phyloP scores from a whole-genome alignment of 1,140 invertebrate genomes.

The Teleopsis dalmanni region DNA sequence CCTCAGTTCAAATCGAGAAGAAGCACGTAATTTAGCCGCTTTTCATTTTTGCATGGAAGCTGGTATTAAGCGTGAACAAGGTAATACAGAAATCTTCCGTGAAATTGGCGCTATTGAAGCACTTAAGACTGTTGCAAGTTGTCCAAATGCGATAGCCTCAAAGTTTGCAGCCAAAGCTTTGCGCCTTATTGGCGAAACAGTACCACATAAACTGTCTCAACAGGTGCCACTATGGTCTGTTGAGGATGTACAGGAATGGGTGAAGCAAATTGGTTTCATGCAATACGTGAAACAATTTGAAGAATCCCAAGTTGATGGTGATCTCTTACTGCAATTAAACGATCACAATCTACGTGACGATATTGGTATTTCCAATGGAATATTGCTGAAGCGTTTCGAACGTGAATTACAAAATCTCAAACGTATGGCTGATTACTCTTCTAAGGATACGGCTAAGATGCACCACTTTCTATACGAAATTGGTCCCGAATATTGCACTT shows the following conservation, averaged over 20 bases:
- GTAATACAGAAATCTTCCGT: slow-evolving; percentile 86
- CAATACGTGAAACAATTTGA: slow-evolving; percentile 77
- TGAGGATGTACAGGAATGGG: slow-evolving; percentile 96
- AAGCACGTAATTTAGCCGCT: slow-evolving; percentile 91
- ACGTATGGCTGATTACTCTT: slow-evolving; percentile 95
- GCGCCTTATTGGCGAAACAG: slow-evolving; percentile 89
- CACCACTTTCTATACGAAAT: slow-evolving; percentile 85
- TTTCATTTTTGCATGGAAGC: slow-evolving; percentile 99
- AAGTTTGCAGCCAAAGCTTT: slow-evolving; percentile 96
- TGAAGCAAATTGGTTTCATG: slow-evolving; percentile 93
- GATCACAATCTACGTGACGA: slow-evolving; percentile 89
- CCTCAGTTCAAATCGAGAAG: slow-evolving; percentile 89
- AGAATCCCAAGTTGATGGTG: slow-evolving; percentile 93
- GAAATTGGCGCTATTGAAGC: slow-evolving; percentile 94
- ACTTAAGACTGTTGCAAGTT: slow-evolving; percentile 92
- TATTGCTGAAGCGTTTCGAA: slow-evolving; percentile 86
- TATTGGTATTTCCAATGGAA: slow-evolving; percentile 88
- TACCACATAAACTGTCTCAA: slow-evolving; percentile 94
- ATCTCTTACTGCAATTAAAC: slow-evolving; percentile 86
- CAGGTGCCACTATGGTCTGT: slow-evolving; percentile 96
- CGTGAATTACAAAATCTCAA: slow-evolving; percentile 91
- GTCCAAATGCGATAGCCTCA: slow-evolving; percentile 94
- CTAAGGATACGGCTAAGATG: slow-evolving; percentile 82
- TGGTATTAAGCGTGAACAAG: slow-evolving; percentile 93
- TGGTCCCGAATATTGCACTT: slow-evolving; percentile 87